Evolutionary conservation across 2,797 vertebrate genomes (phyloP).

Genomic region (Muraenolepis orangiensis): DNA sequence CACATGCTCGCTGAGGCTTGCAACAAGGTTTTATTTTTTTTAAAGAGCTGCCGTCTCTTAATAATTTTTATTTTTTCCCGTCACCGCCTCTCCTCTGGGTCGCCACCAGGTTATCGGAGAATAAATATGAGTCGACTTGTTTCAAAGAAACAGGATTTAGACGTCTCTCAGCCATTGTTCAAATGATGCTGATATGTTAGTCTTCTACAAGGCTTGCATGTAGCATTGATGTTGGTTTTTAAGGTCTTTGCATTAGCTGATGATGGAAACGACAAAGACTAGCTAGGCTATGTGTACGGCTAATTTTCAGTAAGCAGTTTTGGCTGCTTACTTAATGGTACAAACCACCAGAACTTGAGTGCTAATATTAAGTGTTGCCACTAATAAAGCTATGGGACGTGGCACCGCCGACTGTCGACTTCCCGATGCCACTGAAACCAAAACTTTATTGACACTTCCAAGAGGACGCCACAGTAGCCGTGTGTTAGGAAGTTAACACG

Average conservation of each 20-base stretch:
- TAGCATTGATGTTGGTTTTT: not conserved
- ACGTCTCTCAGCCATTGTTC: not conserved
- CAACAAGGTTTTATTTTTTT: not conserved
- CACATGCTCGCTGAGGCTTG: not conserved
- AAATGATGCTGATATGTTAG: not conserved
- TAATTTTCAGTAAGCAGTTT: not conserved
- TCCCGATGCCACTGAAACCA: constrained; percentile 43
- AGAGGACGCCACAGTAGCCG: not conserved
- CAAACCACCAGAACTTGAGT: not conserved
- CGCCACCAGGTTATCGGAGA: not conserved
- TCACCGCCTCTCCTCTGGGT: constrained; percentile 7
- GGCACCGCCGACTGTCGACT: constrained; percentile 17
- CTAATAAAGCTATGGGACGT: constrained; percentile 16
- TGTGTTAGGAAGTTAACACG: constrained; percentile 9
- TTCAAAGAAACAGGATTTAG: not conserved
- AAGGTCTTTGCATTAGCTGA: not conserved
- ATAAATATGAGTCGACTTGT: too few species aligned
- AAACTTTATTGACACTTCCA: constrained; percentile 16
- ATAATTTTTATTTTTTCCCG: constrained; percentile 23
- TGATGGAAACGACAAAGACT: not conserved
- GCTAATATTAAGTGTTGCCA: constrained; percentile 23
- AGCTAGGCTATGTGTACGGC: not conserved
- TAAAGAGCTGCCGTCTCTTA: not conserved
- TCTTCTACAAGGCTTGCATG: not conserved
- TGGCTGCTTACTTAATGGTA: not conserved